Evolutionary conservation across 2,797 vertebrate species (phyloP).

Genomic region (Odontamblyopus lacepedii): DNA sequence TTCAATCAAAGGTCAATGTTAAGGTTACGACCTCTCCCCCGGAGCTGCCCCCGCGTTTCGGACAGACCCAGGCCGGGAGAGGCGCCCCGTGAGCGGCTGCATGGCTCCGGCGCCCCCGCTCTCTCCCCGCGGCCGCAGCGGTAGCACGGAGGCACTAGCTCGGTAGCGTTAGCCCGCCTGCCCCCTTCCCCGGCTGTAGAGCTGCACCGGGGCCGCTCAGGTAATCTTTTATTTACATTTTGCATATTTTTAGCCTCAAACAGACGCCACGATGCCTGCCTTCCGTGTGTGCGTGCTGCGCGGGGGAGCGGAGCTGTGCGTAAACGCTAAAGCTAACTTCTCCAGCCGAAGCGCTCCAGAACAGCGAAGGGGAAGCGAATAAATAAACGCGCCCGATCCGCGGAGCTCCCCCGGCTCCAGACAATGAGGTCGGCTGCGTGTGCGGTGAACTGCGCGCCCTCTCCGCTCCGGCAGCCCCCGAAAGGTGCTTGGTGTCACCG

Average conservation of each 20-base stretch:
- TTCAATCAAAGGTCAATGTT: constrained; percentile 9
- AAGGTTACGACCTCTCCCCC: constrained; percentile 24
- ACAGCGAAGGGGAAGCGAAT: constrained; percentile 39
- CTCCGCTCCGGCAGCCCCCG: constrained; percentile 16
- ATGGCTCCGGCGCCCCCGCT: constrained; percentile 34
- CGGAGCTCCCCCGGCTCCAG: constrained; percentile 38
- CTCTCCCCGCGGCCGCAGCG: constrained; percentile 60
- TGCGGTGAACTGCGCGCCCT: constrained; percentile 60
- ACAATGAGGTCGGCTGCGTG: constrained; percentile 44
- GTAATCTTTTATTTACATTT: constrained; percentile 22
- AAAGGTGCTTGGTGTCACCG: constrained; percentile 64
- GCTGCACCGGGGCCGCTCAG: constrained; percentile 43
- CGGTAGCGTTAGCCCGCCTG: constrained; percentile 56
- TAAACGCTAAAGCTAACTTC: constrained; percentile 59
- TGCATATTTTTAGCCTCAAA: constrained; percentile 34
- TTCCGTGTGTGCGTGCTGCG: neutral
- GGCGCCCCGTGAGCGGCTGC: constrained; percentile 33
- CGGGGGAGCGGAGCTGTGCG: neutral
- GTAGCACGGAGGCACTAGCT: constrained; percentile 66
- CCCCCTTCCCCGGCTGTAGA: constrained; percentile 60
- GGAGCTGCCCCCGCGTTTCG: constrained; percentile 15
- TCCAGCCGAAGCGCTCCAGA: constrained; percentile 26
- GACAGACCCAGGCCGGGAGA: constrained; percentile 40
- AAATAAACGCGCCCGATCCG: constrained; percentile 68
- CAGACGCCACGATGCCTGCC: constrained; percentile 16